Base-by-base conservation (phyloP, 2,888 invertebrate genomes). In the Caenorhabditis doughertyi region DNA sequence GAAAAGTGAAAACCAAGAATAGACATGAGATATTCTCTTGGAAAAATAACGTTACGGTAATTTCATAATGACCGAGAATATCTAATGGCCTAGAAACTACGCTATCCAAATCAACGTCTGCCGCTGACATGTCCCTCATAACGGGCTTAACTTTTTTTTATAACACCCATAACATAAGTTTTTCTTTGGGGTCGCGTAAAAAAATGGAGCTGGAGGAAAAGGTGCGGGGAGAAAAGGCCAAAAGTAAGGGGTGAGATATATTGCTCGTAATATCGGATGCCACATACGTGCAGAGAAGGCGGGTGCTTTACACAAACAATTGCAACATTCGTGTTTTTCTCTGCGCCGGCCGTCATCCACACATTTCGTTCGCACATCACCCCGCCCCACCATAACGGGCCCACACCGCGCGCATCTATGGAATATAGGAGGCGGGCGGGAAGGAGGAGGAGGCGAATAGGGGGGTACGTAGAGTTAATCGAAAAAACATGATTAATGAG, bases 251-350 rank as follows among this genome's bases (percentile, higher is more conserved):
- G 44, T n/a, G 44, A 21, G 35, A 64, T 39, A 64, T 64, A 64
- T 73, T 64, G 62, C 73, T 73, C 73, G 73, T 73, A 64, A 73
- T 73, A 51, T 73, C 64, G 73, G 73, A 51, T 72, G 72, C 32
- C 62, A 51, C 70, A 70, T 56, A 70, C 70, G 70, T 47, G 70
- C 56, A 55, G 55, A 55, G 60, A 25, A 32, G 18, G 3, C 32
- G 72, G 62, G 73, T 65, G 74, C 74, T 65, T 74, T 74, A 74
- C 74, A 74, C 74, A 74, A 74, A 74, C 74, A 74, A 74, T 74
- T 74, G 64, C 74, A 74, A 74, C 74, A 74, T 74, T 62, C 60
- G 58, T 42, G 25, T 64, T 55, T 55, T 74, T 65, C 74, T 74
- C 65, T 65, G 55, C 71, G 58, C 71, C n/a, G n/a, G n/a, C n/a